Percentiles rank a stretch among this genome's conserved stretches.
phyloP scores from a whole-genome alignment of 2,113 vertebrate genomes.

The Alectura lathami region DNA sequence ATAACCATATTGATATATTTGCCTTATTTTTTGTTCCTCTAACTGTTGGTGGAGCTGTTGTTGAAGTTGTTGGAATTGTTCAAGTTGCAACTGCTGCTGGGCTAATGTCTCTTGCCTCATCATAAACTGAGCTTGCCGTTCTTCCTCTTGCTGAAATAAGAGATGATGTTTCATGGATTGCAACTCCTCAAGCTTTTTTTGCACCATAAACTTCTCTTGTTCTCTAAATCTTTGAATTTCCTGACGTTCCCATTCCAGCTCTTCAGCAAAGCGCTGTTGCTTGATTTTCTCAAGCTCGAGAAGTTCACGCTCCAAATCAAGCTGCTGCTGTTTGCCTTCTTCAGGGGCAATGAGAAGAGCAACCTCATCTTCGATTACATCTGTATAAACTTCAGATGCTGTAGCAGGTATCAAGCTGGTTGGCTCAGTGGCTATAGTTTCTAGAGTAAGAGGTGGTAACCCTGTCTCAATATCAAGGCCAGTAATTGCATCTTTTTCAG shows the following conservation, averaged over 20 bases:
- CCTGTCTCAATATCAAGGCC: slow-evolving; percentile 80
- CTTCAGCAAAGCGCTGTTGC: slow-evolving; percentile 94
- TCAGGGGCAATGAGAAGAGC: slow-evolving; percentile 87
- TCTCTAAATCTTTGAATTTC: slow-evolving; percentile 98
- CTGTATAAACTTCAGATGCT: slow-evolving; percentile 88
- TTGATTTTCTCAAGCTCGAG: slow-evolving; percentile 96
- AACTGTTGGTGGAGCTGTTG: slow-evolving; percentile 94
- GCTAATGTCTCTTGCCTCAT: slow-evolving; percentile 94
- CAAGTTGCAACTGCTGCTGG: slow-evolving; percentile 93
- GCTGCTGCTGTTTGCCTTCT: slow-evolving; percentile 91
- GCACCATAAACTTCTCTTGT: slow-evolving; percentile 96
- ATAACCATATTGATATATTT: slow-evolving; percentile 87
- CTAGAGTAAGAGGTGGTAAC: slow-evolving; percentile 77
- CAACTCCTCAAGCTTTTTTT: slow-evolving; percentile 94
- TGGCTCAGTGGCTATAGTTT: slow-evolving; percentile 81
- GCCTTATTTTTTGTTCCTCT: slow-evolving; percentile 90
- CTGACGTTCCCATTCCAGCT: slow-evolving; percentile 96
- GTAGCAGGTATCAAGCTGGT: slow-evolving; percentile 79
- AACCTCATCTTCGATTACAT: slow-evolving; percentile 88
- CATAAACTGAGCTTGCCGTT: slow-evolving; percentile 94
- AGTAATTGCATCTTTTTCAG: slow-evolving; percentile 79
- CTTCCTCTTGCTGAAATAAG: slow-evolving; percentile 94
- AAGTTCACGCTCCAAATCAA: slow-evolving; percentile 94
- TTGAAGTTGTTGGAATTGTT: slow-evolving; percentile 96
- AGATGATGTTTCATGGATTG: slow-evolving; percentile 97